Percentiles rank a stretch among this genome's conserved stretches.
phyloP scores from a whole-genome alignment of 30 jellyfish, hydroid and myxozoan species.

The Aurelia sp. region DNA sequence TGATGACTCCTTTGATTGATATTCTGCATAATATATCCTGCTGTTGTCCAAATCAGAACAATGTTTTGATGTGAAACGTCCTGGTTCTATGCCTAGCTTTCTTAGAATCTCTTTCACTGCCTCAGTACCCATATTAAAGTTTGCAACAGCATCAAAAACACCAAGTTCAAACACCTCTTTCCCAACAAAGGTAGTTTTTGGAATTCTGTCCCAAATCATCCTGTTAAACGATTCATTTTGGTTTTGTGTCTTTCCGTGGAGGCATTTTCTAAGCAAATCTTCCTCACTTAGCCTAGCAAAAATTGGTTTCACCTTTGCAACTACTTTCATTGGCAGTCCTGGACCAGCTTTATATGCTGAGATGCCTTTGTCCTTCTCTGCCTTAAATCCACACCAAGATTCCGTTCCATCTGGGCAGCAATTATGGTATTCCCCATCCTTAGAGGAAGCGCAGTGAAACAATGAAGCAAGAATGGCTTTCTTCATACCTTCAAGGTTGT shows the following conservation, averaged over 20 bases:
- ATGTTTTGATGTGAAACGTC: too few species aligned
- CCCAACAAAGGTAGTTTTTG: conserved; percentile 10
- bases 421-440: background rate
- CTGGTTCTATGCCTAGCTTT: too few species aligned
- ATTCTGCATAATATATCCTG: too few species aligned
- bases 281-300: background rate
- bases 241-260: background rate
- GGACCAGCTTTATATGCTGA: background rate
- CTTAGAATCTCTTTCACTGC: background rate
- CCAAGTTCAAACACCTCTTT: conserved; percentile 10
- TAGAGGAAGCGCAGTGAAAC: conserved; percentile 3
- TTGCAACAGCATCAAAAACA: too few species aligned
- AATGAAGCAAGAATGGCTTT: background rate
- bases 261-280: background rate
- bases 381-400: too few species aligned
- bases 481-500: background rate
- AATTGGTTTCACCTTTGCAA: background rate
- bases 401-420: background rate
- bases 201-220: background rate
- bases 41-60: too few species aligned
- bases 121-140: background rate
- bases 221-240: background rate
- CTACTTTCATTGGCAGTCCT: background rate
- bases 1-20: too few species aligned
- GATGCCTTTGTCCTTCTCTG: too few species aligned